A percentile compares a stretch with the other conserved stretches of the same genome.
Conservation (phyloP, 2,797 vertebrate species). For the Acipenser ruthenus region DNA sequence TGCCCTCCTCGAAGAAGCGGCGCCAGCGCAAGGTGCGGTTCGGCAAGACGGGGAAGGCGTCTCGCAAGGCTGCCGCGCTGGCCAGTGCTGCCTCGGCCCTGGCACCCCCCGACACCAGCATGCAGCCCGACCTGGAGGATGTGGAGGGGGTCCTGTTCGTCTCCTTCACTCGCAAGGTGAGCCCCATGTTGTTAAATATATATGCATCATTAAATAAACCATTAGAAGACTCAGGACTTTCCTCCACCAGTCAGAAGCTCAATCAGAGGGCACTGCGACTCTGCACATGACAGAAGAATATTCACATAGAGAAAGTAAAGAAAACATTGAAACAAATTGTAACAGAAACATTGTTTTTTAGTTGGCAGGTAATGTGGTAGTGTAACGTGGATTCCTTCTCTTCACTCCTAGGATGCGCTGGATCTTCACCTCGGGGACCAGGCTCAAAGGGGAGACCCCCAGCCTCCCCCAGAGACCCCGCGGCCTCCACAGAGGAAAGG, state of each 20-base stretch:
- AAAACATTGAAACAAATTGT: too few relatives aligned
- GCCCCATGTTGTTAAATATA: slow-evolving; percentile 5
- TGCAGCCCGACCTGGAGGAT: slow-evolving; percentile 88
- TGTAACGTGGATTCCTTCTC: background rate
- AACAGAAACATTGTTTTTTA: too few relatives aligned
- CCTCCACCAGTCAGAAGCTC: too few relatives aligned
- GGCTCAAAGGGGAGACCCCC: slow-evolving; percentile 5
- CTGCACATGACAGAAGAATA: too few relatives aligned
- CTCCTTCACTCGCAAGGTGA: slow-evolving; percentile 94
- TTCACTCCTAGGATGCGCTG: slow-evolving; percentile 53
- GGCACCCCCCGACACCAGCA: slow-evolving; percentile 46
- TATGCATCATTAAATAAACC: too few relatives aligned
- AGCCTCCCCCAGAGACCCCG: slow-evolving; percentile 15
- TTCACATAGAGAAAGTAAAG: too few relatives aligned
- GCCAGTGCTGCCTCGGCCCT: slow-evolving; percentile 30
- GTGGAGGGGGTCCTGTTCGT: slow-evolving; percentile 94
- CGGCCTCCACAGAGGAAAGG: slow-evolving; percentile 16
- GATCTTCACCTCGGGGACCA: slow-evolving; percentile 50
- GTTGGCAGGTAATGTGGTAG: too few relatives aligned
- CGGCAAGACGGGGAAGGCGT: slow-evolving; percentile 43
- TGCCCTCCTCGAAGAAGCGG: slow-evolving; percentile 42
- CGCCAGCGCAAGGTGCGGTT: slow-evolving; percentile 59
- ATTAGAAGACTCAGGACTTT: too few relatives aligned
- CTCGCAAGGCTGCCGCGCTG: slow-evolving; percentile 40
- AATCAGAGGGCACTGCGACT: too few relatives aligned